Evolutionary conservation across 2,797 vertebrate species (phyloP).

Genomic region (Bradypodion ventrale): DNA sequence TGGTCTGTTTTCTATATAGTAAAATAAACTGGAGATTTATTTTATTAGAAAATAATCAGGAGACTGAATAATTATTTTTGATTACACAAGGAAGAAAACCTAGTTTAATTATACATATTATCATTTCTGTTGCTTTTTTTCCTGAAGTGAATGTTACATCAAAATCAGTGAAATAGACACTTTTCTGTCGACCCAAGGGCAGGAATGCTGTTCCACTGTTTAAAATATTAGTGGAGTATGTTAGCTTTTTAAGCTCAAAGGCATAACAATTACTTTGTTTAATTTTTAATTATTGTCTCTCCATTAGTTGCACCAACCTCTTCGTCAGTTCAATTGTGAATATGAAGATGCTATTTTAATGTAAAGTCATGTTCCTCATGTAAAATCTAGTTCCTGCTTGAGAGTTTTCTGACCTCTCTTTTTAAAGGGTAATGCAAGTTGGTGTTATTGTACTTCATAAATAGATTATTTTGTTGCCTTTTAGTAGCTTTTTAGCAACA

Average conservation of each 20-base stretch:
- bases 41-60: slow-evolving; percentile 28
- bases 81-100: slow-evolving; percentile 13
- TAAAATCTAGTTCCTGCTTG: neutral
- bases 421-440: neutral
- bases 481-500: neutral
- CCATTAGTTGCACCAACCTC: slow-evolving; percentile 42
- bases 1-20: slow-evolving; percentile 54
- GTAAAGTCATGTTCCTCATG: neutral
- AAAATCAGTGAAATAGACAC: slow-evolving; percentile 51
- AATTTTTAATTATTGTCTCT: slow-evolving; percentile 66
- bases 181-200: slow-evolving; percentile 50
- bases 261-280: slow-evolving; percentile 60
- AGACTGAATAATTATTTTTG: slow-evolving; percentile 25
- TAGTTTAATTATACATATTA: slow-evolving; percentile 25
- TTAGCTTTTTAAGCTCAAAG: slow-evolving; percentile 59
- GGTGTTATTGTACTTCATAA: neutral
- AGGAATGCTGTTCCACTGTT: slow-evolving; percentile 56
- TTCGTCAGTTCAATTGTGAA: slow-evolving; percentile 45
- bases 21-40: slow-evolving; percentile 51
- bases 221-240: slow-evolving; percentile 50
- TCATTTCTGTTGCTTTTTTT: slow-evolving; percentile 27
- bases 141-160: slow-evolving; percentile 25
- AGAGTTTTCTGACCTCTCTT: neutral
- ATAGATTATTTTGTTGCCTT: neutral
- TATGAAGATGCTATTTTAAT: neutral